A percentile compares a stretch with the other conserved stretches of the same genome.
Evolutionary conservation across 2,113 vertebrate species (phyloP).

Genomic region (Seriola dumerili): DNA sequence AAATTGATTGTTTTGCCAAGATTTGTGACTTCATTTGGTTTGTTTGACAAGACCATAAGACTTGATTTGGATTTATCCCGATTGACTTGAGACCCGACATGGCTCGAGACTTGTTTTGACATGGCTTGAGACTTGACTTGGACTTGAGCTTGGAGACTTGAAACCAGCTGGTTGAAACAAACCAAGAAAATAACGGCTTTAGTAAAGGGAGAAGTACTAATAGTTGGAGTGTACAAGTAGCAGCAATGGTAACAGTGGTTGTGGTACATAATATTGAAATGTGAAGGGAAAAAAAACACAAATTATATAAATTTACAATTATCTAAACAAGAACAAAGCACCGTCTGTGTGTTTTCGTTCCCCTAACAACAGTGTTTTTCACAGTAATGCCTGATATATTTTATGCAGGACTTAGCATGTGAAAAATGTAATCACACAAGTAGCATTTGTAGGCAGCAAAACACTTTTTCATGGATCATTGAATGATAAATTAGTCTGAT

Average conservation of each 20-base stretch:
- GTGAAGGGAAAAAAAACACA: not conserved
- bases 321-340: not conserved
- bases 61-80: not conserved
- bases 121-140: not conserved
- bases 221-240: too few relatives aligned
- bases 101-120: not conserved
- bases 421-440: not conserved
- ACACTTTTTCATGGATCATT: not conserved
- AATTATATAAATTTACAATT: not conserved
- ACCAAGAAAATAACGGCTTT: too few relatives aligned
- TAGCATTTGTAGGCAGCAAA: not conserved
- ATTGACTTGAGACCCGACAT: not conserved
- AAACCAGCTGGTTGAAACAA: not conserved
- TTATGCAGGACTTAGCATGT: not conserved
- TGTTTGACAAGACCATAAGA: not conserved
- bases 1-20: not conserved
- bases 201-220: too few relatives aligned
- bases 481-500: conserved; percentile 1
- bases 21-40: not conserved
- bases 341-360: too few relatives aligned
- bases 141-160: not conserved
- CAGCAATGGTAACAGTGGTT: too few relatives aligned
- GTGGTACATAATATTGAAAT: too few relatives aligned
- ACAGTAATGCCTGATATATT: not conserved
- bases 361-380: not conserved